Evolutionary conservation across 2,888 invertebrate genomes (phyloP).

Genomic region (Empis livida): DNA sequence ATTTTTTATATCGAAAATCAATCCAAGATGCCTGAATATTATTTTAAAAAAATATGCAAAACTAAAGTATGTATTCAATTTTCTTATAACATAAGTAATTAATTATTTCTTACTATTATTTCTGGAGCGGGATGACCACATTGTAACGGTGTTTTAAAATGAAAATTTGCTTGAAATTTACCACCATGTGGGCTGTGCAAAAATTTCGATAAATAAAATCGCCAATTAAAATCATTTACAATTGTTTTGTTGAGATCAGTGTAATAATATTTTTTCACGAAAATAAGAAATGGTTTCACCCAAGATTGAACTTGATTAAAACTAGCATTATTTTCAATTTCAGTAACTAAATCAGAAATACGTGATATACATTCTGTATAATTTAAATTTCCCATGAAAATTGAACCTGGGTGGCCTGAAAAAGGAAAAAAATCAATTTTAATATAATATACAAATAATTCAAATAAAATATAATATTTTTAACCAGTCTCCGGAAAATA

Average conservation of each 20-base stretch:
- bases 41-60: no score
- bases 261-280: slow-evolving; percentile 43
- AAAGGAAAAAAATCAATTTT: no score
- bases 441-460: no score
- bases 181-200: slow-evolving; percentile 55
- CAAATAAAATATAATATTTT: background rate
- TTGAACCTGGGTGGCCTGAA: slow-evolving; percentile 41
- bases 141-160: slow-evolving; percentile 43
- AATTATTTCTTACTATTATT: slow-evolving; percentile 37
- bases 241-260: slow-evolving; percentile 37
- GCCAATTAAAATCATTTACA: slow-evolving; percentile 44
- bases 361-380: slow-evolving; percentile 47
- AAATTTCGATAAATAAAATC: slow-evolving; percentile 52
- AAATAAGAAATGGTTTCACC: slow-evolving; percentile 51
- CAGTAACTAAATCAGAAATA: slow-evolving; percentile 41
- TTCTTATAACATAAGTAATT: no score
- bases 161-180: slow-evolving; percentile 53
- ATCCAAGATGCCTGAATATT: slow-evolving; percentile 10
- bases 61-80: no score
- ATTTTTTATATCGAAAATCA: slow-evolving; percentile 46
- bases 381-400: slow-evolving; percentile 54
- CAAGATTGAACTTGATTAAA: slow-evolving; percentile 45
- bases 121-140: slow-evolving; percentile 49
- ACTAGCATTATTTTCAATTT: slow-evolving; percentile 41
- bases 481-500: slow-evolving; percentile 53